Base-by-base conservation (phyloP, 1,140 invertebrate genomes). In the Conus ventricosus region DNA sequence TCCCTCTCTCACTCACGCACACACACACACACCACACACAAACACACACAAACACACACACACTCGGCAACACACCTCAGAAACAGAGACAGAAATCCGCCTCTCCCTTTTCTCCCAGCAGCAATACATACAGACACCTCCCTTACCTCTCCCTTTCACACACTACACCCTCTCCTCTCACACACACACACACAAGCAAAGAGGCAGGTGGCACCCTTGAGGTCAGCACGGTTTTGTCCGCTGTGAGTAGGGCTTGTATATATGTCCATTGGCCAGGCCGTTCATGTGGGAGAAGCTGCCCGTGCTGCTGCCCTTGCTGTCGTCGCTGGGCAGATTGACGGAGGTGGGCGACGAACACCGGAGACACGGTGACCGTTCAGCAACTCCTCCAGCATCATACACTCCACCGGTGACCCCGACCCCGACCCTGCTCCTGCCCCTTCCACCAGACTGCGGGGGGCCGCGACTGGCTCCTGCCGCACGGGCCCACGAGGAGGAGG, bases 281-380 rank as follows among this genome's bases (percentile, higher is more conserved):
- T 94, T 94, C 86, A 91, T 92, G 75, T 90, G 91, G 76, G 92
- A 90, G 85, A 91, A 92, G 88, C 91, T 91, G 89, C 95, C 95
- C 76, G 95, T 92, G 91, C 94, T 95, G 89, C 95, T 95, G 71
- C 94, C 95, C 89, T 94, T 95, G 88, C 94, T 95, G 78, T 93
- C 92, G 87, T 94, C 94, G 91, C 92, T 94, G 75, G 90, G 90
- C 78, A 92, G 91, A 87, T 92, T 92, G 11, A 71, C 67, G 91
- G 92, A 91, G 90, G 91, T 91, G 81, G 91, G 89, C 88, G 89
- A 90, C 67, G 92, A 90, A 88, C 91, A 92, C 60, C 87, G 83
- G 91, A 92, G 53, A 90, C 85, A 63, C 89, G 91, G 91, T 91
- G 93, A 71, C 67, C 67, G 1, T 20, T n/a, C 6, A 6, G 17